phyloP scores from a whole-genome alignment of 1,140 invertebrate genomes.

The Schmidtea mediterranea region DNA sequence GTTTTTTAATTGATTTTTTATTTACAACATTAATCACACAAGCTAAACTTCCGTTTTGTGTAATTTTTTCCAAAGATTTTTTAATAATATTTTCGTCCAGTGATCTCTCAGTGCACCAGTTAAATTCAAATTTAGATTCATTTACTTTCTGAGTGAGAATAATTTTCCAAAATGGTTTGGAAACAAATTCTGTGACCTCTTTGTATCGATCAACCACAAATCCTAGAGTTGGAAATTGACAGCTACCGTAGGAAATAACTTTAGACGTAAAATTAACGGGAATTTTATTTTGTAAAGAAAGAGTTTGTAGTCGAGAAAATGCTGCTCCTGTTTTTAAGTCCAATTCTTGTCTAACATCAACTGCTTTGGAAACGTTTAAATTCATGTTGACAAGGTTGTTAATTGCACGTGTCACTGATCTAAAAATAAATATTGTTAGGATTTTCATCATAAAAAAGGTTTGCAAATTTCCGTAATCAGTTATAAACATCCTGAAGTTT shows the following conservation, averaged over 20 bases:
- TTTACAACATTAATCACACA: constrained; percentile 39
- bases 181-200: constrained; percentile 58
- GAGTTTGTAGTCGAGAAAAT: constrained; percentile 89
- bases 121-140: not conserved
- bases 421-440: too few relatives aligned
- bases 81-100: not conserved
- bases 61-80: not conserved
- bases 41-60: not conserved
- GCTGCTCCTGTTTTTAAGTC: constrained; percentile 89
- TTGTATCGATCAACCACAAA: constrained; percentile 83
- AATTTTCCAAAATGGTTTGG: constrained; percentile 74
- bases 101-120: constrained; percentile 1
- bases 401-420: not conserved
- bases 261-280: constrained; percentile 40
- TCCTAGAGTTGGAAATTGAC: constrained; percentile 81
- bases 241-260: constrained; percentile 81
- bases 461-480: too few relatives aligned
- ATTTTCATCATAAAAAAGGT: too few relatives aligned
- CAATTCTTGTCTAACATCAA: constrained; percentile 68
- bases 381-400: constrained; percentile 34
- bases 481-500: too few relatives aligned
- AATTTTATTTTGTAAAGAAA: constrained; percentile 57
- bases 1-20: constrained; percentile 79
- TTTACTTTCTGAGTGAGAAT: constrained; percentile 18
- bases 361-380: constrained; percentile 59